Base-by-base conservation (phyloP, 2,797 vertebrate species). In the Amblyopsis hoosieri region DNA sequence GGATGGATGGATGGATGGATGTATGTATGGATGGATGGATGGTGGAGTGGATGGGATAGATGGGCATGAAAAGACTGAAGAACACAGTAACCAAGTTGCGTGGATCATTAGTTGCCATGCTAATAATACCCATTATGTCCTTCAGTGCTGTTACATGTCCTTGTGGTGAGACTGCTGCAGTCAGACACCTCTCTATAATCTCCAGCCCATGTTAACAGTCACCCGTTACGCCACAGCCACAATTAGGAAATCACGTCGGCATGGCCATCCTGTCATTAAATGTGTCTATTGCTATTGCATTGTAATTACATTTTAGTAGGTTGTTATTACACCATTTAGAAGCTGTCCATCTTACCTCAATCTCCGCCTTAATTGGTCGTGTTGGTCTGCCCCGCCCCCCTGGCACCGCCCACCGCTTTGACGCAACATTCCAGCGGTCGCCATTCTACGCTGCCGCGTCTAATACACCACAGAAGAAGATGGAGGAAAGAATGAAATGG, bases 301-400 rank as follows among this genome's bases (percentile, higher is more conserved):
- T 89, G 84, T 91, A 91, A 91, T 91, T 90, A 91, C 88, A 88
- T 88, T 89, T 86, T 90, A 88, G 83, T 84, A 89, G 85, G 84
- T 88, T 86, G 87, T 86, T 89, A 89, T 90, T 89, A 90, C 86
- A 83, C 85, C 85, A 87, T 89, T 89, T 86, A 87, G 84, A 87
- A 87, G 86, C 85, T 90, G 89, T 90, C 87, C 59, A 79, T 89
- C 81, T 89, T 83, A 90, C 84, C 90, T 90, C 89, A 91, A 92
- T 92, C 90, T 91, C 83, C 88, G 85, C 89, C 90, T 85, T 93
- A 92, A 92, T 92, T 91, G 89, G 89, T 90, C 81, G 79, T 86
- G 86, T 90, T 86, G 83, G 87, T 87, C 81, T 85, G 82, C 83
- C 78, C 83, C 84, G 67, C 85, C 81, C 81, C 76, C 60, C 1